These are phyloP conservation scores for Pangasius larnaudii DNA, from an alignment of 2,797 vertebrate species.

Conservation along the genomic window DNA sequence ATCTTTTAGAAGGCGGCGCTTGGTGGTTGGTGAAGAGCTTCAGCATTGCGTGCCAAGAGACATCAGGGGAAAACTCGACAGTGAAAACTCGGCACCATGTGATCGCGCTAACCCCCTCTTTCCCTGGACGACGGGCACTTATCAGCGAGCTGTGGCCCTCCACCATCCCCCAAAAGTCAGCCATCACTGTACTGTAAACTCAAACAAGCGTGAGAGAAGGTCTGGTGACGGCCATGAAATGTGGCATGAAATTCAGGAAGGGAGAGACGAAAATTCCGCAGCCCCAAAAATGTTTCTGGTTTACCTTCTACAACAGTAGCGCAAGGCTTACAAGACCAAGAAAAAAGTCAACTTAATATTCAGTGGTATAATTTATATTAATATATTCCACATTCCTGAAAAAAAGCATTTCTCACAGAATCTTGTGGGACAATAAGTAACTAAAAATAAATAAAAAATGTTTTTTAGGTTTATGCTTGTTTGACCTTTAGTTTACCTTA, in stretches of 20 bases:
- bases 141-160: constrained; percentile 66
- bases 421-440: background rate
- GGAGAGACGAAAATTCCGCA: background rate
- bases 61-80: constrained; percentile 68
- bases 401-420: background rate
- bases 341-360: background rate
- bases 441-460: background rate
- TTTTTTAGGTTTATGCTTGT: background rate
- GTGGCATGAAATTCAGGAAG: constrained; percentile 71
- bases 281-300: background rate
- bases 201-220: constrained; percentile 83
- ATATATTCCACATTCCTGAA: background rate
- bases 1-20: constrained; percentile 27
- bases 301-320: background rate
- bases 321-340: background rate
- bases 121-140: constrained; percentile 71
- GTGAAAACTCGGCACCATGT: constrained; percentile 58
- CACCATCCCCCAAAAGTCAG: constrained; percentile 65
- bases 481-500: background rate
- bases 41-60: constrained; percentile 76
- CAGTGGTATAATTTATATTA: background rate
- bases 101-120: constrained; percentile 67
- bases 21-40: constrained; percentile 54
- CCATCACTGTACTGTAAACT: constrained; percentile 67
- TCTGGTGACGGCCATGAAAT: constrained; percentile 78